phyloP scores from a whole-genome alignment of 2,888 invertebrate genomes.

The Ophion ellenae region DNA sequence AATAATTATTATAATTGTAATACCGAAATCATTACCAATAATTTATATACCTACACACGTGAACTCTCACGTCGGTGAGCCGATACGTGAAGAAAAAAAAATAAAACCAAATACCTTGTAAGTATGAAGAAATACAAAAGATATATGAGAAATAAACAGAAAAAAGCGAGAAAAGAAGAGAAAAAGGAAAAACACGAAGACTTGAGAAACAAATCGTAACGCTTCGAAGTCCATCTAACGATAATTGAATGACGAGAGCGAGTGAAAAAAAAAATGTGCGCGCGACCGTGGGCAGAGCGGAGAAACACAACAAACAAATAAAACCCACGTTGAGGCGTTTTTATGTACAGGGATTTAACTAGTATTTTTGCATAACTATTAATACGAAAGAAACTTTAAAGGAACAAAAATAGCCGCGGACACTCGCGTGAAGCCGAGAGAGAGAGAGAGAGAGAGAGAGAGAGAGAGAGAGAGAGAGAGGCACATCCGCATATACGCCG shows the following conservation, averaged over 20 bases:
- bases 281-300: conserved; percentile 39
- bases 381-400: conserved; percentile 56
- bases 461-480: background rate
- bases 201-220: conserved; percentile 58
- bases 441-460: background rate
- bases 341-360: conserved; percentile 82
- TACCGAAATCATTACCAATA: conserved; percentile 83
- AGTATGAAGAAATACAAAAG: conserved; percentile 78
- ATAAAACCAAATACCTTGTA: conserved; percentile 82
- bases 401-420: conserved; percentile 28
- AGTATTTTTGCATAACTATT: conserved; percentile 82
- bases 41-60: conserved; percentile 82
- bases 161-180: conserved; percentile 57
- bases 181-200: conserved; percentile 60
- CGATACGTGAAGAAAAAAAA: conserved; percentile 16
- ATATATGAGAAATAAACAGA: conserved; percentile 59
- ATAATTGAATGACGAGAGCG: conserved; percentile 25
- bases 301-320: conserved; percentile 64
- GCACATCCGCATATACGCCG: conserved; percentile 30
- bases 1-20: conserved; percentile 80
- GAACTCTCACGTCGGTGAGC: conserved; percentile 65
- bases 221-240: conserved; percentile 58
- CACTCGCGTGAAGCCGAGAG: conserved; percentile 16
- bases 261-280: conserved; percentile 6
- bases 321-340: conserved; percentile 74